phyloP scores from a whole-genome alignment of 2,888 invertebrate genomes.

The Zaprionus lineosus region DNA sequence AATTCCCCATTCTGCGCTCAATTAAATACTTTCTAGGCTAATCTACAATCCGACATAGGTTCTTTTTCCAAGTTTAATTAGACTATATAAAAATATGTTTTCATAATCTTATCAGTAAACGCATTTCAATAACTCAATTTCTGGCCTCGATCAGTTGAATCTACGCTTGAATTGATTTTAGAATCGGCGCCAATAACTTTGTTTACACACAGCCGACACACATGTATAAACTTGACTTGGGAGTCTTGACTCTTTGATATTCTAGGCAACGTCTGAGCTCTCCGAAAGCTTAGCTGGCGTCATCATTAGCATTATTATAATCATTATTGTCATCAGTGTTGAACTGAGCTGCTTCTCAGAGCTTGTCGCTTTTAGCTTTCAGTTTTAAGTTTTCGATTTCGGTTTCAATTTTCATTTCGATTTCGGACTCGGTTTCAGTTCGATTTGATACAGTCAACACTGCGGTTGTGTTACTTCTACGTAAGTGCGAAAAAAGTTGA shows the following conservation, averaged over 20 bases:
- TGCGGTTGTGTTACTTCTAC: constrained; percentile 44
- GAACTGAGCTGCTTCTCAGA: constrained; percentile 18
- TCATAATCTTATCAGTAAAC: constrained; percentile 38
- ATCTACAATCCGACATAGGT: constrained; percentile 3
- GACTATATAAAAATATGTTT: constrained; percentile 8
- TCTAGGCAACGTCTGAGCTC: constrained; percentile 12
- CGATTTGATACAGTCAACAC: constrained; percentile 52
- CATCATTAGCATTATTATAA: constrained; percentile 2
- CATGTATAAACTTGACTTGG: constrained; percentile 17
- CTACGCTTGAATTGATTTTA: constrained; percentile 7
- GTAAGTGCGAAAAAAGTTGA: constrained; percentile 1
- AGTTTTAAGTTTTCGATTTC: constrained; percentile 31
- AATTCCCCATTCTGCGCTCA: constrained; percentile 89
- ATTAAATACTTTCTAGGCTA: constrained; percentile 85
- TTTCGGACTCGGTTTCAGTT: constrained; percentile 56
- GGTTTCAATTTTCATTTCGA: too few species aligned
- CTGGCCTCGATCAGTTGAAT: constrained; percentile 37
- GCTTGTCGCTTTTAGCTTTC: constrained; percentile 21
- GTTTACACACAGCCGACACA: too few species aligned
- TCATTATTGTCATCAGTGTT: constrained; percentile 1
- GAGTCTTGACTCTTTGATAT: constrained; percentile 14
- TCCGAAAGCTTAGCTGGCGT: constrained; percentile 33
- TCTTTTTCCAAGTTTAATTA: not conserved
- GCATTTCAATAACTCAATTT: constrained; percentile 32
- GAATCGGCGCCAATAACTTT: constrained; percentile 24